Percentiles rank a stretch among this genome's conserved stretches.
These are phyloP conservation scores for Eptesicus fuscus DNA, from an alignment of 2,113 vertebrate species.

Conservation along the genomic window DNA sequence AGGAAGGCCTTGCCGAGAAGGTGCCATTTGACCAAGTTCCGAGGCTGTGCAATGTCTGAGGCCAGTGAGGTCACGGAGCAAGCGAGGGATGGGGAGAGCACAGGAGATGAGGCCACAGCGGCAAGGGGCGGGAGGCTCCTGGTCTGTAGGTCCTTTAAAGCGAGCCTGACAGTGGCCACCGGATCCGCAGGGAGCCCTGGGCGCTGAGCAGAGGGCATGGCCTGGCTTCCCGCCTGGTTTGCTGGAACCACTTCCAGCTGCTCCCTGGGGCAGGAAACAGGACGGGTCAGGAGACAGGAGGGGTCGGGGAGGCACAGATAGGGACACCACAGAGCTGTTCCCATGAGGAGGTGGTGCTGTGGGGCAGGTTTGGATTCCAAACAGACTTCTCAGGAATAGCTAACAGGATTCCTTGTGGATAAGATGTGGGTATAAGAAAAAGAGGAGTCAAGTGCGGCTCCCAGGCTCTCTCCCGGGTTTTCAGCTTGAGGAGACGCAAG, in stretches of 20 bases:
- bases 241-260: neutral
- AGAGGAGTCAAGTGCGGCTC: neutral
- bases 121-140: neutral
- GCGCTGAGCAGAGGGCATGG: too few species aligned
- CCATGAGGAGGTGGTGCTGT: rapidly evolving
- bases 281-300: rapidly evolving
- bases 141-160: neutral
- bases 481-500: neutral
- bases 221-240: neutral
- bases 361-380: neutral
- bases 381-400: neutral
- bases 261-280: neutral
- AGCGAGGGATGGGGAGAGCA: rapidly evolving
- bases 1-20: neutral
- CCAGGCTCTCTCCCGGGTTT: neutral
- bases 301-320: neutral
- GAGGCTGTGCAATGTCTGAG: neutral
- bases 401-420: neutral
- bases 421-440: neutral
- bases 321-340: neutral
- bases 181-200: neutral
- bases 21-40: rapidly evolving
- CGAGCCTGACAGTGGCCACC: neutral
- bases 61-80: neutral
- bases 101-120: neutral